phyloP scores from a whole-genome alignment of 2,888 invertebrate genomes.

The Chloromyia formosa region DNA sequence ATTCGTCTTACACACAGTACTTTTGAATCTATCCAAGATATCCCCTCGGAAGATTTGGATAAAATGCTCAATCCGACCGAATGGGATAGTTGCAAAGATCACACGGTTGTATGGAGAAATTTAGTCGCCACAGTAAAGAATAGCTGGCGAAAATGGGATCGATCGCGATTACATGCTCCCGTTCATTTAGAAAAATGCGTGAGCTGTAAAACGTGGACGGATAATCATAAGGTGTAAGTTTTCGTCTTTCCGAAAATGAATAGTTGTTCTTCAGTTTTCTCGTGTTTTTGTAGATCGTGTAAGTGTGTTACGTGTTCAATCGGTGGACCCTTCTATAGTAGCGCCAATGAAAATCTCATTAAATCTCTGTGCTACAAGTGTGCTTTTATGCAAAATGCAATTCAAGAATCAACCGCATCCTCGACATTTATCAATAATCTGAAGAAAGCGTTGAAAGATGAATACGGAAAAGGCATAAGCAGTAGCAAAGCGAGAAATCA shows the following conservation, averaged over 20 bases:
- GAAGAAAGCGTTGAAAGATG: slow-evolving; percentile 1
- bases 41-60: slow-evolving; percentile 57
- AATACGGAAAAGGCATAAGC: not conserved
- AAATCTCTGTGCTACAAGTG: slow-evolving; percentile 58
- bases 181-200: slow-evolving; percentile 60
- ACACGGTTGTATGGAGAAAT: slow-evolving; percentile 62
- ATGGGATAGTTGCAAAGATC: slow-evolving; percentile 60
- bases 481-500: not conserved
- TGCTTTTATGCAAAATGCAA: slow-evolving; percentile 56
- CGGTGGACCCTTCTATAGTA: slow-evolving; percentile 54
- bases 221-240: slow-evolving; percentile 60
- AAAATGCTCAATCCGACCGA: slow-evolving; percentile 59
- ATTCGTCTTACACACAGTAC: slow-evolving; percentile 60
- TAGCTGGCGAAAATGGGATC: slow-evolving; percentile 59
- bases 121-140: slow-evolving; percentile 60
- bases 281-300: slow-evolving; percentile 56
- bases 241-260: not conserved
- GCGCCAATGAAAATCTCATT: not conserved
- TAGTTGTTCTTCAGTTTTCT: not conserved
- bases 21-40: slow-evolving; percentile 60
- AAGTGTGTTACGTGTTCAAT: slow-evolving; percentile 63
- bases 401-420: not conserved
- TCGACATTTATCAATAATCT: not conserved
- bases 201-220: slow-evolving; percentile 59
- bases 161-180: slow-evolving; percentile 59